These are phyloP conservation scores for Pseudomyrmex cubaensis DNA, from an alignment of 1,140 invertebrate species.

Conservation along the genomic window DNA sequence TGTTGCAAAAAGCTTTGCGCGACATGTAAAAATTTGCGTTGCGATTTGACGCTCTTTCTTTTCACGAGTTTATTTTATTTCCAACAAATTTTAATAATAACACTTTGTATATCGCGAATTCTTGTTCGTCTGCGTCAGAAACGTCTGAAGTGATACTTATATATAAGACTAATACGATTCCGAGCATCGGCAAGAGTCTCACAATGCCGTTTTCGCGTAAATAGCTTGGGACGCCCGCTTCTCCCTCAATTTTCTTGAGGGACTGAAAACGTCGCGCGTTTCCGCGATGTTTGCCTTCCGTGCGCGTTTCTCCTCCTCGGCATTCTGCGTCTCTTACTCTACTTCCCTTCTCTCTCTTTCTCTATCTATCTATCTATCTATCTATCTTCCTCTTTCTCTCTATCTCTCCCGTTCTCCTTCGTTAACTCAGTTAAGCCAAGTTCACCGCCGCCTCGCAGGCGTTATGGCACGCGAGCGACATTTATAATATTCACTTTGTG, in stretches of 20 bases:
- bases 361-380: background rate
- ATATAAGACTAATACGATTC: constrained; percentile 9
- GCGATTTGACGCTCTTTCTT: background rate
- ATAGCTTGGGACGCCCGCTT: constrained; percentile 41
- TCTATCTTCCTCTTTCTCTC: background rate
- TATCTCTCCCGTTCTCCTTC: constrained; percentile 38
- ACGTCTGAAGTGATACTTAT: constrained; percentile 23
- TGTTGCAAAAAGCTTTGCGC: too few relatives aligned
- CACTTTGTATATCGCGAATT: background rate
- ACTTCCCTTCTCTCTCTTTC: too few relatives aligned
- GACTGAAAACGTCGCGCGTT: constrained; percentile 50
- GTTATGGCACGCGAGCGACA: constrained; percentile 72
- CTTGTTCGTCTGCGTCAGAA: background rate
- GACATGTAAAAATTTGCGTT: background rate
- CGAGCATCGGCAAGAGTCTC: constrained; percentile 12
- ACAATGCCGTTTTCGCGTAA: constrained; percentile 27
- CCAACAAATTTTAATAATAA: too few relatives aligned
- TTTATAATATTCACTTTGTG: constrained; percentile 75
- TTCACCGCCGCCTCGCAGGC: constrained; percentile 61
- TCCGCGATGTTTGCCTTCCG: constrained; percentile 46
- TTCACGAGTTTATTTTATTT: background rate
- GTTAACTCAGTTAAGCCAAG: constrained; percentile 72
- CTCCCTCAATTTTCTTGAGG: constrained; percentile 46
- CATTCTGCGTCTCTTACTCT: background rate
- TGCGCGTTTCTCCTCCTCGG: background rate